These are phyloP conservation scores for Andrena trimmerana DNA, from an alignment of 2,888 invertebrate species.

Conservation along the genomic window DNA sequence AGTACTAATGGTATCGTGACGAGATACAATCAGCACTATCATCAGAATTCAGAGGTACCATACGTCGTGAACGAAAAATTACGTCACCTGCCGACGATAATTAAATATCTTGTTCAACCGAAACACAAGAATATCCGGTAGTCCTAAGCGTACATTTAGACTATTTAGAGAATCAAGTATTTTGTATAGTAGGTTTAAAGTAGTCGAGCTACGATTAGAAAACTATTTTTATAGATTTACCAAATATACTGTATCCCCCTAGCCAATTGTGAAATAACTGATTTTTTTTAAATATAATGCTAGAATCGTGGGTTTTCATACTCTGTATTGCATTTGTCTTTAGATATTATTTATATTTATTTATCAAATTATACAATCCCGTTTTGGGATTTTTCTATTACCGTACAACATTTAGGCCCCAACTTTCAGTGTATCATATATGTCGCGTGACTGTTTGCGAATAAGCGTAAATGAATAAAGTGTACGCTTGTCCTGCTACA, in stretches of 20 bases:
- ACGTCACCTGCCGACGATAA: conserved; percentile 85
- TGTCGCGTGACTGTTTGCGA: no score
- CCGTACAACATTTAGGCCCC: no score
- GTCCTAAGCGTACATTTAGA: conserved; percentile 42
- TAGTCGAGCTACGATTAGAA: conserved; percentile 36
- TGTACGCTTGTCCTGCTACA: no score
- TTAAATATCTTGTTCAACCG: conserved; percentile 84
- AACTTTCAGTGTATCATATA: no score
- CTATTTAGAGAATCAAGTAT: conserved; percentile 50
- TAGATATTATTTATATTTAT: not conserved
- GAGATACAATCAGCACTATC: conserved; percentile 77
- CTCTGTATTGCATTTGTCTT: conserved; percentile 8
- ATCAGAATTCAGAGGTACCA: conserved; percentile 77
- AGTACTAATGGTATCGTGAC: conserved; percentile 75
- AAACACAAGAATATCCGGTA: conserved; percentile 79
- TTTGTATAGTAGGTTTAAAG: conserved; percentile 64
- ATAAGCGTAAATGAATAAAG: no score
- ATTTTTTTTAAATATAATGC: conserved; percentile 55
- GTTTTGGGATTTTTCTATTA: not conserved
- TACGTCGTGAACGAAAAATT: conserved; percentile 85
- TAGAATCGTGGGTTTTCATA: conserved; percentile 23
- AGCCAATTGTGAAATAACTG: conserved; percentile 39
- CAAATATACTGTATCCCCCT: conserved; percentile 42
- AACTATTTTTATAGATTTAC: conserved; percentile 58
- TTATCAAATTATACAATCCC: not conserved